phyloP scores from a whole-genome alignment of 1,140 invertebrate species.

The Hylyphantes graminicola region DNA sequence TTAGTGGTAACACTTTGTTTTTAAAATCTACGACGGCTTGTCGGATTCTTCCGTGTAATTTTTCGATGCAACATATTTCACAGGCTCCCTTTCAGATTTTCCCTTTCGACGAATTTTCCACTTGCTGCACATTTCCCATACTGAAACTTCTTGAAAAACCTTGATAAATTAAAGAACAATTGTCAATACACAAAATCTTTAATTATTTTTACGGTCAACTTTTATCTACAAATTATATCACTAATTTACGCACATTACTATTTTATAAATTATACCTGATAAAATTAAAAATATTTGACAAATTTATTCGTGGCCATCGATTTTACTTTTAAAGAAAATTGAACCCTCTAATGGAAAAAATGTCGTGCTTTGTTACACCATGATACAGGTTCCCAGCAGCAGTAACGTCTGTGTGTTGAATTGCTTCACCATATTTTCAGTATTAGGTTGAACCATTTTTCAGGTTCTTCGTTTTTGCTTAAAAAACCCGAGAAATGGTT shows the following conservation, averaged over 20 bases:
- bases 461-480: no score
- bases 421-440: no score
- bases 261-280: background rate
- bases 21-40: no score
- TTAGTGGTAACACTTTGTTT: no score
- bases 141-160: conserved; percentile 39
- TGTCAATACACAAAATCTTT: background rate
- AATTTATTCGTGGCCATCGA: background rate
- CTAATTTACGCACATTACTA: background rate
- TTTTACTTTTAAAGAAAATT: no score
- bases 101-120: background rate
- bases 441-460: no score
- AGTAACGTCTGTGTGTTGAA: no score
- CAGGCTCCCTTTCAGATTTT: background rate
- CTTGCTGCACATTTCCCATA: conserved; percentile 30
- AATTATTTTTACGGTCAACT: background rate
- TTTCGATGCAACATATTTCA: background rate
- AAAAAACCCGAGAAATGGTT: no score
- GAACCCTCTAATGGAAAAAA: no score
- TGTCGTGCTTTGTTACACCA: no score
- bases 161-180: background rate
- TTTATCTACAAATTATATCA: background rate
- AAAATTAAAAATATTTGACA: background rate
- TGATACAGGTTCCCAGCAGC: no score
- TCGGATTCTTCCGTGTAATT: background rate